Percentiles rank a stretch among this genome's conserved stretches.
Conservation (phyloP, 1,140 invertebrate genomes). For the Anadara kagoshimensis region DNA sequence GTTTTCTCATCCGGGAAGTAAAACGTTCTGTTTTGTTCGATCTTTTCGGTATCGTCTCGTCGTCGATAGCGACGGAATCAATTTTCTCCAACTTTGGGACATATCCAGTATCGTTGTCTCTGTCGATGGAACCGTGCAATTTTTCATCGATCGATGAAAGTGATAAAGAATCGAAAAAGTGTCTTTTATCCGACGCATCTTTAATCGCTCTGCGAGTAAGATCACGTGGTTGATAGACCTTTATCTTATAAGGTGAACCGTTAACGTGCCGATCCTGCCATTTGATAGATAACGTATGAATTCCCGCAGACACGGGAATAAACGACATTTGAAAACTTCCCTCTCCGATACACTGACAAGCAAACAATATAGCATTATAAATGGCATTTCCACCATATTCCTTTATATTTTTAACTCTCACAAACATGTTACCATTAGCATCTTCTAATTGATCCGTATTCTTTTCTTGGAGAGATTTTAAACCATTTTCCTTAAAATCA, state of each 20-base stretch:
- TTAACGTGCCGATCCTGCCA: constrained; percentile 56
- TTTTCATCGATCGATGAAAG: constrained; percentile 35
- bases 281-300: constrained; percentile 57
- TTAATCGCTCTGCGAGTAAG: constrained; percentile 12
- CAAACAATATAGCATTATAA: constrained; percentile 54
- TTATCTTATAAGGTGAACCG: constrained; percentile 64
- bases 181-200: constrained; percentile 38
- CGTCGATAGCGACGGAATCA: background rate
- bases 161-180: constrained; percentile 46
- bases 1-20: constrained; percentile 32
- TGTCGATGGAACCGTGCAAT: background rate
- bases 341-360: constrained; percentile 57
- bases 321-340: constrained; percentile 63
- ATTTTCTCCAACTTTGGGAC: constrained; percentile 2
- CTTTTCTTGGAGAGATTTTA: constrained; percentile 1
- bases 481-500: constrained; percentile 8
- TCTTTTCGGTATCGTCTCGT: background rate
- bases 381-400: constrained; percentile 42
- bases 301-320: constrained; percentile 58
- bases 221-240: constrained; percentile 47
- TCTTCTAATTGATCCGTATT: constrained; percentile 48
- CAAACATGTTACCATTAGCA: constrained; percentile 56
- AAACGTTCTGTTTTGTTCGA: background rate
- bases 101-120: background rate
- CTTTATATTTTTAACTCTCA: constrained; percentile 59